Conservation (phyloP, 2,888 invertebrate species). For the Dastarcus helophoroides region DNA sequence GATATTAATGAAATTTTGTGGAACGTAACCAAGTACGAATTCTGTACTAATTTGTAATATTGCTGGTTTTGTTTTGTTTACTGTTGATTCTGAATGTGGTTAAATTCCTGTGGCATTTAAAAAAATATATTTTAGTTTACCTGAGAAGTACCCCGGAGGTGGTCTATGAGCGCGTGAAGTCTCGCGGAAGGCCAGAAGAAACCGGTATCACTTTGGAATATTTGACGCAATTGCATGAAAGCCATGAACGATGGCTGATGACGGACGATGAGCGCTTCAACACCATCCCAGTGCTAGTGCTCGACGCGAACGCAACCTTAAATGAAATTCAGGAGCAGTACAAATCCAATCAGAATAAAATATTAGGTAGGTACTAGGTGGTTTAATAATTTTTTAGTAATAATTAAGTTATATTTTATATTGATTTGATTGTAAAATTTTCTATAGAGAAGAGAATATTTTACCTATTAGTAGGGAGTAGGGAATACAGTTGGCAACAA, state of each 20-base stretch:
- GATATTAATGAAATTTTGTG: too few species aligned
- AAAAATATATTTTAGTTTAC: constrained; percentile 45
- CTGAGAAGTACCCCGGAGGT: constrained; percentile 53
- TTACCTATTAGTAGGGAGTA: too few species aligned
- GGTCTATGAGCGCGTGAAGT: constrained; percentile 59
- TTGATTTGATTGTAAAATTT: constrained; percentile 5
- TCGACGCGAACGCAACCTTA: constrained; percentile 55
- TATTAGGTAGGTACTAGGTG: constrained; percentile 28
- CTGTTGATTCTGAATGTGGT: too few species aligned
- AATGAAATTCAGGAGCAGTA: constrained; percentile 55
- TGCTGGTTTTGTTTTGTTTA: too few species aligned
- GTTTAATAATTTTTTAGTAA: neutral
- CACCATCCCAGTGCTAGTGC: constrained; percentile 44
- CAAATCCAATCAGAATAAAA: constrained; percentile 46
- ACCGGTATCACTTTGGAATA: constrained; percentile 69
- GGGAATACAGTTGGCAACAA: too few species aligned
- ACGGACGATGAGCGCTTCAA: constrained; percentile 29
- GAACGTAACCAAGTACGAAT: too few species aligned
- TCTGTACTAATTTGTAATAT: too few species aligned
- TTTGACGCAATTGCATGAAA: constrained; percentile 63
- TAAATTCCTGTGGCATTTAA: too few species aligned
- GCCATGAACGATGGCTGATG: constrained; percentile 63
- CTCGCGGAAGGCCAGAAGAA: constrained; percentile 72
- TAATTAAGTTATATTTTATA: constrained; percentile 1
- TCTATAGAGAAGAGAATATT: constrained; percentile 1